Evolutionary conservation across 2,888 invertebrate genomes (phyloP).

Genomic region (Sminthurinus aureus): DNA sequence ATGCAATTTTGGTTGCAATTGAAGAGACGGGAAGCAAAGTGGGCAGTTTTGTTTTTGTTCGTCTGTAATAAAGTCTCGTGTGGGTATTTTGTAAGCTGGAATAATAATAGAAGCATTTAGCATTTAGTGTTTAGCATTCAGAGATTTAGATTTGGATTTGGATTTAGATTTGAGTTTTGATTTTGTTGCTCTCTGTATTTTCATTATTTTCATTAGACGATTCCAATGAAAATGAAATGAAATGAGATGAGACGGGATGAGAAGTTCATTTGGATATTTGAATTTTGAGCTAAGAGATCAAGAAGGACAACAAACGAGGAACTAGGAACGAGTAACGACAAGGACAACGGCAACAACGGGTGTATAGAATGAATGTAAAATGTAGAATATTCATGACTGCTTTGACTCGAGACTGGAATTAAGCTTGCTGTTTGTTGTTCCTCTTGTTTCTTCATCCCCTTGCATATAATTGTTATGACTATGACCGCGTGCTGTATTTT

Average conservation of each 20-base stretch:
- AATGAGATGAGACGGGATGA: neutral
- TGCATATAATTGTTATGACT: neutral
- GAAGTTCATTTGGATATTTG: neutral
- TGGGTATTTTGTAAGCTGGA: no score
- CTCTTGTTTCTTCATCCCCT: neutral
- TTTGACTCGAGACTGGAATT: conserved; percentile 23
- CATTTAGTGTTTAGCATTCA: no score
- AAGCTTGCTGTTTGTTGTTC: neutral
- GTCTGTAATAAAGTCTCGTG: no score
- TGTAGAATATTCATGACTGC: conserved; percentile 38
- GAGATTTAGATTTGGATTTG: no score
- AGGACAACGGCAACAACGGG: neutral
- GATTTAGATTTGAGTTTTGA: no score
- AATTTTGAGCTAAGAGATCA: neutral
- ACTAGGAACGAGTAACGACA: neutral
- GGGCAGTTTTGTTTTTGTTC: no score
- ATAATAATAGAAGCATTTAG: no score
- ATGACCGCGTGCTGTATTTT: no score
- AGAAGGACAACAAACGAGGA: neutral
- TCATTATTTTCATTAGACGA: no score
- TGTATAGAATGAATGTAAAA: conserved; percentile 15
- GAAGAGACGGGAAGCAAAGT: no score
- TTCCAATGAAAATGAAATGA: neutral
- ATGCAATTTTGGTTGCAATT: no score
- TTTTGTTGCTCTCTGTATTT: no score